phyloP scores from a whole-genome alignment of 2,888 invertebrate species.

The Pterostichus madidus region DNA sequence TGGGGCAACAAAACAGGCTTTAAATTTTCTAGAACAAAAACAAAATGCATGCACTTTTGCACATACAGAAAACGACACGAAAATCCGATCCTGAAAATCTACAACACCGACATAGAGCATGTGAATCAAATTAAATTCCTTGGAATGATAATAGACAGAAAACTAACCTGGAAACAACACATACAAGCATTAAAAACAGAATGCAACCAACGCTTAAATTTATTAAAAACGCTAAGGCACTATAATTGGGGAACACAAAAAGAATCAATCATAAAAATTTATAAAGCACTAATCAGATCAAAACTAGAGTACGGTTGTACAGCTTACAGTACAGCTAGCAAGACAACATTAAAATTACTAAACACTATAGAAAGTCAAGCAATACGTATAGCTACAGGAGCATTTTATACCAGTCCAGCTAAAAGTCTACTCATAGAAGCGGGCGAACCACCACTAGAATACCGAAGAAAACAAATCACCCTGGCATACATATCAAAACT shows the following conservation, averaged over 20 bases:
- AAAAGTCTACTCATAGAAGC: slow-evolving; percentile 15
- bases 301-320: slow-evolving; percentile 54
- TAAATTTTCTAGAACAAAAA: slow-evolving; percentile 14
- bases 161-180: background rate
- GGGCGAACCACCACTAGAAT: slow-evolving; percentile 27
- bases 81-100: slow-evolving; percentile 5
- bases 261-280: background rate
- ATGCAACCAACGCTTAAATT: background rate
- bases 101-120: slow-evolving; percentile 19
- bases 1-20: slow-evolving; percentile 26
- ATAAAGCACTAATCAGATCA: slow-evolving; percentile 23
- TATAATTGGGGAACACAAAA: slow-evolving; percentile 36
- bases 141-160: slow-evolving; percentile 4
- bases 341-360: slow-evolving; percentile 13
- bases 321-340: slow-evolving; percentile 15
- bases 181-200: slow-evolving; percentile 8
- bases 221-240: slow-evolving; percentile 6
- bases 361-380: slow-evolving; percentile 26
- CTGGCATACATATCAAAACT: background rate
- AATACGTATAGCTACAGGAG: slow-evolving; percentile 45
- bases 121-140: slow-evolving; percentile 3
- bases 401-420: slow-evolving; percentile 44
- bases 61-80: slow-evolving; percentile 19
- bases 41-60: slow-evolving; percentile 35
- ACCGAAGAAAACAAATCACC: slow-evolving; percentile 1